Conservation (phyloP, 2,797 vertebrate genomes). For the Gorsachius magnificus region DNA sequence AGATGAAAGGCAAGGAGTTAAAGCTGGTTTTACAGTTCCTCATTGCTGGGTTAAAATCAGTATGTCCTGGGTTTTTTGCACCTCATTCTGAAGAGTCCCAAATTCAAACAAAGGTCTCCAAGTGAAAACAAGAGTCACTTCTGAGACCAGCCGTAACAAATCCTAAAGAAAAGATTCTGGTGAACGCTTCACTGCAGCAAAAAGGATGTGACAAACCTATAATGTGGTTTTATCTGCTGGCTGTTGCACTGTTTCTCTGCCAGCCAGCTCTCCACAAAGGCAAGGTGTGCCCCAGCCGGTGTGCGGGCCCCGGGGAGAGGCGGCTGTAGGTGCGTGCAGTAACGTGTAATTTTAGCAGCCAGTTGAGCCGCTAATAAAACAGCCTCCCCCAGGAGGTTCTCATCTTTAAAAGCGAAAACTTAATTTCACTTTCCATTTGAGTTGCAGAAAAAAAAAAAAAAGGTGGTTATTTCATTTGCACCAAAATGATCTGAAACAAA, state of each 20-base stretch:
- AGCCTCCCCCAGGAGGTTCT: neutral
- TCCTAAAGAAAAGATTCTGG: neutral
- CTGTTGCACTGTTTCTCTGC: too few relatives aligned
- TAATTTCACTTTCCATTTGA: neutral
- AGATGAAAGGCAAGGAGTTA: conserved; percentile 27
- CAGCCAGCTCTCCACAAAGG: neutral
- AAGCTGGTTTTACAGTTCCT: neutral
- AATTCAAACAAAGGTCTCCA: neutral
- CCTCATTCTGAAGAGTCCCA: neutral
- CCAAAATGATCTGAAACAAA: neutral
- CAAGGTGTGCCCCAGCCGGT: rapidly evolving
- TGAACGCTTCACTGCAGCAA: neutral
- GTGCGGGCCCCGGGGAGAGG: neutral
- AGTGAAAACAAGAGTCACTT: neutral
- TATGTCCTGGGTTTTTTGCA: neutral
- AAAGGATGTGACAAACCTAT: neutral
- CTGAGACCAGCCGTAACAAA: neutral
- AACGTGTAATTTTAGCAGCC: neutral
- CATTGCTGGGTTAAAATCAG: neutral
- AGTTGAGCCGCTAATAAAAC: neutral
- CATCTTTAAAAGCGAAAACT: neutral
- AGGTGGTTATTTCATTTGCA: neutral
- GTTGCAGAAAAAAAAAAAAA: neutral
- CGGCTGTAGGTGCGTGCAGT: neutral
- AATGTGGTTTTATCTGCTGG: neutral